Evolutionary conservation across 2,113 vertebrate genomes (phyloP).

Genomic region (Mesoclemmys tuberculata): DNA sequence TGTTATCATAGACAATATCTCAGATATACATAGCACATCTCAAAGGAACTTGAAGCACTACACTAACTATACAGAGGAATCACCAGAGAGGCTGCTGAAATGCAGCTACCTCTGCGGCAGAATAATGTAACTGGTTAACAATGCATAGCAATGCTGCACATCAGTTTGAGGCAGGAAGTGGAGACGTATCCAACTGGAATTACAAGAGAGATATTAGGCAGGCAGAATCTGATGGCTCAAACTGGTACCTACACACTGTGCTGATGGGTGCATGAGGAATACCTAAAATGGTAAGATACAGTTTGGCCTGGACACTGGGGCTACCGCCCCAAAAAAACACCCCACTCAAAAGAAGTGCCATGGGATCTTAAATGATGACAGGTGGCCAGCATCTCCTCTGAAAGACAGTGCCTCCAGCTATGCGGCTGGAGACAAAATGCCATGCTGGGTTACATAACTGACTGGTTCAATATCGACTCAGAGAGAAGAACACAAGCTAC

Average conservation of each 20-base stretch:
- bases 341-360: too few species aligned
- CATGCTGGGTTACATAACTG: background rate
- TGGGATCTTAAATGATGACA: background rate
- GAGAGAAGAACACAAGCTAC: slow-evolving; percentile 16
- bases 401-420: slow-evolving; percentile 11
- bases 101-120: background rate
- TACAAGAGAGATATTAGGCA: background rate
- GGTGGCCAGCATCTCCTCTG: background rate
- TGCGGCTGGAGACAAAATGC: background rate
- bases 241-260: background rate
- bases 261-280: background rate
- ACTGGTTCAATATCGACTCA: background rate
- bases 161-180: background rate
- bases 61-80: slow-evolving; percentile 25
- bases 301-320: background rate
- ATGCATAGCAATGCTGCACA: fast-evolving
- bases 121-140: background rate
- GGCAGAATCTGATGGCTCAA: background rate
- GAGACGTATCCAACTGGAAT: background rate
- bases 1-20: background rate
- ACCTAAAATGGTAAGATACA: background rate
- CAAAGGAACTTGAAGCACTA: background rate
- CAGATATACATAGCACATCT: background rate
- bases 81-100: background rate
- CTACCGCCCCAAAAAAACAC: background rate